Evolutionary conservation across 2,113 vertebrate genomes (phyloP).

Genomic region (Uria lomvia): DNA sequence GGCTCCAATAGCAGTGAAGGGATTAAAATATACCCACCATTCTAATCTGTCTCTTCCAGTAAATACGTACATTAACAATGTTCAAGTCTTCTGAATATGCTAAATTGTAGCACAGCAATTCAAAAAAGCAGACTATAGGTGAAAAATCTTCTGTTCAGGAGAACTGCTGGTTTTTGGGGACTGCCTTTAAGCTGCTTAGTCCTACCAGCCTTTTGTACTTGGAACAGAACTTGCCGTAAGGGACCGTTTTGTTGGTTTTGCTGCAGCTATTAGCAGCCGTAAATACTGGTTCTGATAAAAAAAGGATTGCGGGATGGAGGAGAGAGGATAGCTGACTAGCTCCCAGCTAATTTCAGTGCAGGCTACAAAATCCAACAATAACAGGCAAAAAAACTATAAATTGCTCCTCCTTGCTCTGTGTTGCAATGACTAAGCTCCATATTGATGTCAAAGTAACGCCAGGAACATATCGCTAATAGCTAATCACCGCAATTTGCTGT

Average conservation of each 20-base stretch:
- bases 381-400: neutral
- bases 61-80: neutral
- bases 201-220: neutral
- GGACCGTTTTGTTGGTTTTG: neutral
- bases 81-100: neutral
- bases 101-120: neutral
- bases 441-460: neutral
- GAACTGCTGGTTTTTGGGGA: neutral
- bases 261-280: neutral
- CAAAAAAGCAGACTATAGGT: neutral
- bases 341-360: neutral
- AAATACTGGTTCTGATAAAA: neutral
- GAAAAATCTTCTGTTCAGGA: neutral
- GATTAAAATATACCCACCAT: neutral
- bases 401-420: neutral
- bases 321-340: neutral
- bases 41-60: neutral
- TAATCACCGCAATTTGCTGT: rapidly evolving
- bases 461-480: neutral
- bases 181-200: neutral
- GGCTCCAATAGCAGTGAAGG: neutral
- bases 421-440: neutral
- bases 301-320: neutral
- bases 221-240: neutral
- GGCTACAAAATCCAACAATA: neutral